Conservation (phyloP, 37 sponge, comb jelly and placozoan genomes). For the Crambe crambe region DNA sequence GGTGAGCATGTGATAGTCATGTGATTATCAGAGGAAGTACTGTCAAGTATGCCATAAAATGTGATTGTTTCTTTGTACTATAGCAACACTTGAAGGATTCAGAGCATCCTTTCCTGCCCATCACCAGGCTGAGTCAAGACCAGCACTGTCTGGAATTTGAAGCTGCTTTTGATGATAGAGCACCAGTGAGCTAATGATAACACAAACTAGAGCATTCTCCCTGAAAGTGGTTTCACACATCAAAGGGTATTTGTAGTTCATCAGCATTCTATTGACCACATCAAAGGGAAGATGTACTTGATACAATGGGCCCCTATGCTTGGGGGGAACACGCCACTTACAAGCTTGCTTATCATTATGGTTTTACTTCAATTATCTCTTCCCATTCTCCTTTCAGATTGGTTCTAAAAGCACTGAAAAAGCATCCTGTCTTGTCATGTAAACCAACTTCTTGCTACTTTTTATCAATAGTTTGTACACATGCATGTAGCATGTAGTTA, state of each 20-base stretch:
- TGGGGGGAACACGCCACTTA: too few relatives aligned
- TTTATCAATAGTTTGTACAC: neutral
- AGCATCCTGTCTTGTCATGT: conserved; percentile 24
- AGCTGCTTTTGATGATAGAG: conserved; percentile 31
- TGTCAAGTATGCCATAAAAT: too few relatives aligned
- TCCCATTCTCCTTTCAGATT: conserved; percentile 27
- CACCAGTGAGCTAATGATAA: conserved; percentile 4
- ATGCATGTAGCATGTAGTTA: too few relatives aligned
- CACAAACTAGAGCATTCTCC: neutral
- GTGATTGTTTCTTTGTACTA: neutral
- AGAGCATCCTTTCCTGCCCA: conserved; percentile 41
- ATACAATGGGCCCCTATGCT: too few relatives aligned
- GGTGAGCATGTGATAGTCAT: conserved; percentile 20
- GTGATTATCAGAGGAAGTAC: too few relatives aligned
- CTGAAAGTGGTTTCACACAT: neutral
- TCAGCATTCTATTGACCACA: too few relatives aligned
- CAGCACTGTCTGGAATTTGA: conserved; percentile 14
- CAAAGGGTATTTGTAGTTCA: too few relatives aligned
- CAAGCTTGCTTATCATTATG: too few relatives aligned
- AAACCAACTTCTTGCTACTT: neutral
- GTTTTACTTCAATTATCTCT: too few relatives aligned
- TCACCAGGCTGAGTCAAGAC: conserved; percentile 23
- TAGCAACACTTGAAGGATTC: conserved; percentile 38
- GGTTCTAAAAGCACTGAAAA: conserved; percentile 18
- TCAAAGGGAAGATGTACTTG: too few relatives aligned